Evolutionary conservation across 2,888 invertebrate genomes (phyloP).

Genomic region (Cremastinae sp.): DNA sequence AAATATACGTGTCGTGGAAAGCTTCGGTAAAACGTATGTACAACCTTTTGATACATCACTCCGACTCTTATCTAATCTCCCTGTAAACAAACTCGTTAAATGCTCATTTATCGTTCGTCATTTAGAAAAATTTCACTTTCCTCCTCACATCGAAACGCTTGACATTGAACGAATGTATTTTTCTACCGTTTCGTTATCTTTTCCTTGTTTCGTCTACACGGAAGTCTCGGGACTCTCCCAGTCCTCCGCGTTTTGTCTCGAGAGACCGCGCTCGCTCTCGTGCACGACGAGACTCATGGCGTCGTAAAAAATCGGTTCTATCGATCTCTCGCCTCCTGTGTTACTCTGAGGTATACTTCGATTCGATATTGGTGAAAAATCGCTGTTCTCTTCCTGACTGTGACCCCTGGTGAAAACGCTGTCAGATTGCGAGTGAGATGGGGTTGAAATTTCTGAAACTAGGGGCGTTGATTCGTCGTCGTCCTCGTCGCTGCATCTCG

Average conservation of each 20-base stretch:
- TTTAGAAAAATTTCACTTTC: neutral
- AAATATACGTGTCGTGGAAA: neutral
- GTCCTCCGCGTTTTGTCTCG: conserved; percentile 71
- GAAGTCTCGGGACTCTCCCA: conserved; percentile 77
- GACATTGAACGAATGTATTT: no score
- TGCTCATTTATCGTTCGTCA: conserved; percentile 42
- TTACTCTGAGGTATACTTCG: conserved; percentile 62
- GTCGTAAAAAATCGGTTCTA: conserved; percentile 65
- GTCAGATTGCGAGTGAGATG: conserved; percentile 73
- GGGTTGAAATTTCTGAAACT: conserved; percentile 81
- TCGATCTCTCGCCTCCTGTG: conserved; percentile 64
- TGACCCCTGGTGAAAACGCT: conserved; percentile 69
- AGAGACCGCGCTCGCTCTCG: conserved; percentile 64
- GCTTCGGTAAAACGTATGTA: neutral
- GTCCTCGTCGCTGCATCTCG: conserved; percentile 75
- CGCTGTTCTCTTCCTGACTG: conserved; percentile 69
- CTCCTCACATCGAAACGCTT: no score
- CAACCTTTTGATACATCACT: neutral
- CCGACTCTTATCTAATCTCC: conserved; percentile 53
- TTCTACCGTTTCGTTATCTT: neutral
- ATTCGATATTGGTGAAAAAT: conserved; percentile 67
- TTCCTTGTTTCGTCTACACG: conserved; percentile 67
- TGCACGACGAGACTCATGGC: conserved; percentile 68
- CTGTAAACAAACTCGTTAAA: conserved; percentile 47
- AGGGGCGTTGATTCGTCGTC: conserved; percentile 88